Evolutionary conservation across 2,888 invertebrate genomes (phyloP).

Genomic region (Drosophila rubida): DNA sequence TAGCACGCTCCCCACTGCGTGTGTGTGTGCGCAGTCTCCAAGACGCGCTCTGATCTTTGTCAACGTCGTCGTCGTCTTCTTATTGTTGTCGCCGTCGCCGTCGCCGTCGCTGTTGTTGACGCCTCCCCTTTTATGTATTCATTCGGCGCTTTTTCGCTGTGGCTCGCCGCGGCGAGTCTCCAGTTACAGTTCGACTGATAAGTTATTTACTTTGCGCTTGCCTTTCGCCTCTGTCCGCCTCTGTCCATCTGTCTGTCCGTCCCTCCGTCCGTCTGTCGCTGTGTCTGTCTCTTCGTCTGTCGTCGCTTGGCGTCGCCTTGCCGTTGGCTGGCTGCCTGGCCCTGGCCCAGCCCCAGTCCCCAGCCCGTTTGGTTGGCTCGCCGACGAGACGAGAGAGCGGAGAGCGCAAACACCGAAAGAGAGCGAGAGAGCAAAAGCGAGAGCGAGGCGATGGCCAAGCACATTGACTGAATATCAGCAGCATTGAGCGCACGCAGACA

Average conservation of each 20-base stretch:
- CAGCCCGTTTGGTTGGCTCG: slow-evolving; percentile 48
- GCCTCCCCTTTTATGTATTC: slow-evolving; percentile 81
- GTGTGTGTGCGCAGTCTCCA: slow-evolving; percentile 54
- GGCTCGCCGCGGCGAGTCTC: slow-evolving; percentile 50
- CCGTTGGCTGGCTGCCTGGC: slow-evolving; percentile 62
- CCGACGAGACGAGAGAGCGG: slow-evolving; percentile 25
- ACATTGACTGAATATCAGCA: slow-evolving; percentile 72
- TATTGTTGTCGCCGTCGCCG: slow-evolving; percentile 41
- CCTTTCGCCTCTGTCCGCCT: background rate
- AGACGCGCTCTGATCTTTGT: slow-evolving; percentile 73
- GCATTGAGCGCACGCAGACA: slow-evolving; percentile 36
- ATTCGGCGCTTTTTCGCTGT: slow-evolving; percentile 51
- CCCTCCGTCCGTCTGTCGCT: background rate
- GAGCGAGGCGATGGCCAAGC: slow-evolving; percentile 56
- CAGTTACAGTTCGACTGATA: slow-evolving; percentile 76
- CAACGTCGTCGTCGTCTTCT: slow-evolving; percentile 50
- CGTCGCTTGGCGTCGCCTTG: slow-evolving; percentile 27
- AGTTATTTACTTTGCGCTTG: slow-evolving; percentile 74
- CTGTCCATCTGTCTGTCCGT: background rate
- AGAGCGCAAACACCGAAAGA: slow-evolving; percentile 5
- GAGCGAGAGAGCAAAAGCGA: slow-evolving; percentile 10
- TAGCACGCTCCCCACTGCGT: slow-evolving; percentile 5
- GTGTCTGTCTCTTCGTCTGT: background rate
- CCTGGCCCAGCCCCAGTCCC: slow-evolving; percentile 57
- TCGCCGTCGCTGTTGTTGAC: slow-evolving; percentile 65